Evolutionary conservation across 2,888 invertebrate genomes (phyloP), one percentile per base, ranked within the genome.

Genomic region (Habrosyne pyritoides): DNA sequence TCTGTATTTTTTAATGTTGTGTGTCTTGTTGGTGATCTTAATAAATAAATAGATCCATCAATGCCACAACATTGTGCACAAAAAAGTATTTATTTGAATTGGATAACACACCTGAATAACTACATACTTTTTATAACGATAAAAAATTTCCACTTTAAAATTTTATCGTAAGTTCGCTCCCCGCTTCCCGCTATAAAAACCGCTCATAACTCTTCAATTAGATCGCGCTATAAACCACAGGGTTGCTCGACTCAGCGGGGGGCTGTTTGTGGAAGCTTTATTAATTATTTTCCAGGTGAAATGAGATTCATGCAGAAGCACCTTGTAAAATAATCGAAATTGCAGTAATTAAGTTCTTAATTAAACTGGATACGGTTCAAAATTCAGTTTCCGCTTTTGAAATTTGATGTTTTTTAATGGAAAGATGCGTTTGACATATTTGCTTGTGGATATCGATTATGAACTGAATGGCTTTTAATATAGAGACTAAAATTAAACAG

Each of bases 231-330:
- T 22, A 63, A 64, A 63, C 66, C 67, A 51, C 69, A 57, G 55
- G 64, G 58, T 59, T 55, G 54, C 54, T 60, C 64, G 66, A 58
- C 57, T 56, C 57, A 52, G 60, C 62, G 36, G 52, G 59, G 66
- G 65, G 67, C 57, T 73, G 71, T 75, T 79, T 77, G 73, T 72
- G 68, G 36, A 73, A 78, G 75, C 75, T 69, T 74, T 75, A 83
- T 82, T 83, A 81, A 81, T 82, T 78, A 76, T 69, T 66, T 70
- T 67, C 56, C 78, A 75, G 77, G 79, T 77, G 75, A 71, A 71
- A 64, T 66, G 60, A 56, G 57, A 57, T 59, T 57, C 57, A 64
- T 65, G 61, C 65, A 65, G 12, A 36, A 36, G 36, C 14, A 14
- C 6, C 14, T 14, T 3, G 14, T 36, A 14, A 36, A 14, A 36